phyloP scores from a whole-genome alignment of 2,888 invertebrate genomes.

The Leptodirus hochenwartii region DNA sequence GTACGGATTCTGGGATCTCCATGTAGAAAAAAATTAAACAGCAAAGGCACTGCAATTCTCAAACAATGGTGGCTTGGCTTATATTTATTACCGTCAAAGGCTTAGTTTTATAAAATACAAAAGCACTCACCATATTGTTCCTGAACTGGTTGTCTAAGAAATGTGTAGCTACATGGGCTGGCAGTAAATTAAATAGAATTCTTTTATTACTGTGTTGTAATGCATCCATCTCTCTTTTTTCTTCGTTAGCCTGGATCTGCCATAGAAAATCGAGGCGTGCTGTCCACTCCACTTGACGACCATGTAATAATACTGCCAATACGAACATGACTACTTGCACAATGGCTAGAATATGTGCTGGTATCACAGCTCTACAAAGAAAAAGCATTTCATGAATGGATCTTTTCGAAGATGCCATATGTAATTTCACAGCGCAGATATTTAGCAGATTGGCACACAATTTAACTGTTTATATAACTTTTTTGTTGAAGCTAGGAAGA shows the following conservation, averaged over 20 bases:
- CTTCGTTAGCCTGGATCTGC: conserved; percentile 76
- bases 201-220: conserved; percentile 75
- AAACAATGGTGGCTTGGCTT: too few species aligned
- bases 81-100: too few species aligned
- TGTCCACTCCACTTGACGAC: conserved; percentile 79
- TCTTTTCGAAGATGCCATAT: too few species aligned
- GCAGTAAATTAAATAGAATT: conserved; percentile 76
- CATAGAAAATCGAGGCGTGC: conserved; percentile 66
- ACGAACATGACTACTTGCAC: conserved; percentile 70
- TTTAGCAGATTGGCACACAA: too few species aligned
- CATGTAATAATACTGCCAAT: conserved; percentile 68
- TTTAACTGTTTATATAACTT: too few species aligned
- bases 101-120: not conserved
- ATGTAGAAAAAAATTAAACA: conserved; percentile 3
- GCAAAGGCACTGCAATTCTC: conserved; percentile 2
- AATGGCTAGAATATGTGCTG: conserved; percentile 59
- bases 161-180: conserved; percentile 82
- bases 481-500: too few species aligned
- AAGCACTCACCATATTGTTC: conserved; percentile 55
- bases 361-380: conserved; percentile 41
- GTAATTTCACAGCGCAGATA: too few species aligned
- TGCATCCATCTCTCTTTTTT: conserved; percentile 86
- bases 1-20: conserved; percentile 1
- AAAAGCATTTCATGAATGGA: too few species aligned
- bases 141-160: conserved; percentile 80